phyloP scores from a whole-genome alignment of 1,140 invertebrate species.

The Drosophila gunungcola region DNA sequence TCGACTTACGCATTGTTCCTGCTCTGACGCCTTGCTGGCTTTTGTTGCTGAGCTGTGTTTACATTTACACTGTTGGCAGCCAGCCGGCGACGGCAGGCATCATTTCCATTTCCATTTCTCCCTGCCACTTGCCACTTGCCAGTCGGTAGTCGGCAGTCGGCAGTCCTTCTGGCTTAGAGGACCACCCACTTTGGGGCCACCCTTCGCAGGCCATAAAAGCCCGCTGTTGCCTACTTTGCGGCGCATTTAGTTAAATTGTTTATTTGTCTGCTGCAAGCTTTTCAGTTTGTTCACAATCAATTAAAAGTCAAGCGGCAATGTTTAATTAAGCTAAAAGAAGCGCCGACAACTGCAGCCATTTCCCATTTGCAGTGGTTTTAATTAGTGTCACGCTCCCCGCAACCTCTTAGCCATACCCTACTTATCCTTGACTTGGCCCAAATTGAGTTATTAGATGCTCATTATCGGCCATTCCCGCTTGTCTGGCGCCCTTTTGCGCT shows the following conservation, averaged over 20 bases:
- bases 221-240: slow-evolving; percentile 74
- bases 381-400: slow-evolving; percentile 57
- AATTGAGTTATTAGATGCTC: slow-evolving; percentile 79
- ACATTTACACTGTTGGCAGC: slow-evolving; percentile 73
- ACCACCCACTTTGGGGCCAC: slow-evolving; percentile 1
- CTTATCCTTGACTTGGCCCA: slow-evolving; percentile 51
- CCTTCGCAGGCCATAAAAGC: slow-evolving; percentile 46
- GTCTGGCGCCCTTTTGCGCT: neutral
- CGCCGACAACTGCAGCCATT: slow-evolving; percentile 35
- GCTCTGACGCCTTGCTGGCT: slow-evolving; percentile 74
- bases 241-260: slow-evolving; percentile 83
- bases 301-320: slow-evolving; percentile 79
- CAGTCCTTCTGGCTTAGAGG: slow-evolving; percentile 42
- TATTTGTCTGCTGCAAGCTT: slow-evolving; percentile 66
- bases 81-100: slow-evolving; percentile 57
- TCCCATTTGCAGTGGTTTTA: slow-evolving; percentile 62
- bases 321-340: slow-evolving; percentile 82
- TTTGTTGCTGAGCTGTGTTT: slow-evolving; percentile 77
- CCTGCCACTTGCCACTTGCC: slow-evolving; percentile 42
- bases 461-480: slow-evolving; percentile 64
- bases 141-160: slow-evolving; percentile 18
- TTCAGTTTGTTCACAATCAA: slow-evolving; percentile 80
- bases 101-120: slow-evolving; percentile 62
- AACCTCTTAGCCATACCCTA: slow-evolving; percentile 4
- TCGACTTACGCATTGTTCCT: slow-evolving; percentile 75